Evolutionary conservation across 2,113 vertebrate species (phyloP), one percentile per base, ranked within the genome.

Genomic region (Tinamus guttatus): DNA sequence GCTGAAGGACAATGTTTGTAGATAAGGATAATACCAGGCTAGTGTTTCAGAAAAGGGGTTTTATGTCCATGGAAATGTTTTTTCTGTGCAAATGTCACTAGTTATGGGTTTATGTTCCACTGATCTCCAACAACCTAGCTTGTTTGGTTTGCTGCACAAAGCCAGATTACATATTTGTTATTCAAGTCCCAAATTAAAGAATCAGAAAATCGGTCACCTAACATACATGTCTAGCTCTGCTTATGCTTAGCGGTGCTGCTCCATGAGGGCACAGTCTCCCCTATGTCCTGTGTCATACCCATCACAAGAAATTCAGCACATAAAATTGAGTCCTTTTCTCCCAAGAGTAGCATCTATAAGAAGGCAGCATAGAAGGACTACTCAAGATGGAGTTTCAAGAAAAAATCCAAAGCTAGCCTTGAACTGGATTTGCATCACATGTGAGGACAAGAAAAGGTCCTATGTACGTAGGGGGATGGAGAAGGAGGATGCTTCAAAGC

Each of bases 121-220:
- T 58, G 25, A 18, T 87, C 70, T 94, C 13, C 59, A 30, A 52
- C 5, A 67, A 59, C 34, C 18, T 94, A 93, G 92, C 84, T 95
- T 89, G 89, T 68, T 54, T 75, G 94, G 76, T 32, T 81, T 93
- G 75, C 60, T 32, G 54, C 58, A 81, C 69, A 45, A 56, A 70
- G 85, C 52, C 74, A 86, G 69, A 85, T 89, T 63, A 77, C 79
- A 94, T 62, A 88, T 93, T 87, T 91, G 87, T 78, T 69, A 77
- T 70, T 63, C 69, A 49, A 79, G 64, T 74, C 79, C 79, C 95
- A 96, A 97, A 97, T 96, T 96, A 96, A 56, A 56, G 54, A 56
- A 56, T 15, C 40, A 63, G 81, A 58, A 25, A 2, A 43, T 34
- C 4, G 24, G 22, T 32, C 5, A 3, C 38, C 63, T 43, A 52